phyloP scores from a whole-genome alignment of 2,797 vertebrate species.

The Scolopax rusticola region DNA sequence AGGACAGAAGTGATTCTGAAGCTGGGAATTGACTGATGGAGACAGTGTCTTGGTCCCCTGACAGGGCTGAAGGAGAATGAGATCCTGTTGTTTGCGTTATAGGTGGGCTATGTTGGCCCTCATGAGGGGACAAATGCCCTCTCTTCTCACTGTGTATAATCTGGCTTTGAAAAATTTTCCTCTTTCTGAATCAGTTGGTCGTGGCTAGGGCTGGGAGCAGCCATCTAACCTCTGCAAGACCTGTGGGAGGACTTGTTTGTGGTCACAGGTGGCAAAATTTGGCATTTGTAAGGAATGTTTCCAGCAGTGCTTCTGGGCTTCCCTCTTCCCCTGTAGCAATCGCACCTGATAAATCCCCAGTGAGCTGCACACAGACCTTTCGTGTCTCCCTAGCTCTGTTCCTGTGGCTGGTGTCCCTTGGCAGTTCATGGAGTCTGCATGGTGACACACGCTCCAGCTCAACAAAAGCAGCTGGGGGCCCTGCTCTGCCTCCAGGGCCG shows the following conservation, averaged over 20 bases:
- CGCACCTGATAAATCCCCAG: neutral
- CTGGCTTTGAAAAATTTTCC: neutral
- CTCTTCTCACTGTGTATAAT: neutral
- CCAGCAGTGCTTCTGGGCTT: neutral
- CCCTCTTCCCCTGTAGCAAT: neutral
- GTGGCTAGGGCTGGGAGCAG: neutral
- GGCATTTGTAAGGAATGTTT: neutral
- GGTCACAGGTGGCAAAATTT: neutral
- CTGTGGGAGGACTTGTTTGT: neutral
- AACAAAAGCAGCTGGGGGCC: neutral
- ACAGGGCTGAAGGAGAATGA: neutral
- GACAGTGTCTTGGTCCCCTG: neutral
- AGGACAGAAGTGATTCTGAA: neutral
- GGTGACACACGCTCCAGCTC: neutral
- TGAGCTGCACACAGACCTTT: neutral
- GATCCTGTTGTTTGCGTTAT: neutral
- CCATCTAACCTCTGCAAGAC: neutral
- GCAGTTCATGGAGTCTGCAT: neutral
- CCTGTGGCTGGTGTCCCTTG: neutral
- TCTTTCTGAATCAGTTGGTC: neutral
- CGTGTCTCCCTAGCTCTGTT: neutral
- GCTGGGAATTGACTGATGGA: neutral
- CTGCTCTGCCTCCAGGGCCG: neutral
- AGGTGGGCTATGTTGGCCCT: neutral
- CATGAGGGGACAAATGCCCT: neutral